These are phyloP conservation scores for Axis porcinus DNA, from an alignment of 2,113 vertebrate genomes.

Conservation along the genomic window DNA sequence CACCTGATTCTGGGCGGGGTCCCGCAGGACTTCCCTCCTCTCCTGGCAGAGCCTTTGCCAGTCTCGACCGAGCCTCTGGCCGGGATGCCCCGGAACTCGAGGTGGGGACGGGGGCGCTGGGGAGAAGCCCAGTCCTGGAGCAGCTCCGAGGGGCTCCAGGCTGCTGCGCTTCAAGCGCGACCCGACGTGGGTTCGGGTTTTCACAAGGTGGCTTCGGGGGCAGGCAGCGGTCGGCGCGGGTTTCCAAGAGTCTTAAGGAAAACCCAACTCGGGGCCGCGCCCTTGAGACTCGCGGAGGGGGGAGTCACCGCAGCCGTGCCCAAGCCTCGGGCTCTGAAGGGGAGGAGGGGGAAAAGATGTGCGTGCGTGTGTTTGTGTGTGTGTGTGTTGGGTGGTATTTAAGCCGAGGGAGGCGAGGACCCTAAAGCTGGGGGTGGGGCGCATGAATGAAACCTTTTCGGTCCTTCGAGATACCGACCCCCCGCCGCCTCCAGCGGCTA, in stretches of 20 bases:
- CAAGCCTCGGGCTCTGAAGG: background rate
- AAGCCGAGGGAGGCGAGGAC: background rate
- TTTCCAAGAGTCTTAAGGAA: background rate
- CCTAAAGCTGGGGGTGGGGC: background rate
- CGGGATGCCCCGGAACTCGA: background rate
- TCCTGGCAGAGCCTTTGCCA: background rate
- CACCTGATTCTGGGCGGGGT: background rate
- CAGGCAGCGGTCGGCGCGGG: background rate
- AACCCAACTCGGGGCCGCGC: background rate
- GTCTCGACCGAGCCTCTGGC: background rate
- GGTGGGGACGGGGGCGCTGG: background rate
- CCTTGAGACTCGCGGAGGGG: background rate
- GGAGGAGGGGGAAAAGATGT: background rate
- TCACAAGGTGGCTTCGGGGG: background rate
- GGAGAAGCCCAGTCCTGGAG: background rate
- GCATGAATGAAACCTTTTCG: background rate
- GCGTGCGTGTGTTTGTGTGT: background rate
- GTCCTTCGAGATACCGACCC: background rate
- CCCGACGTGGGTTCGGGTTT: background rate
- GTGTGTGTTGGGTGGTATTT: background rate
- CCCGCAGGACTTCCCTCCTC: background rate
- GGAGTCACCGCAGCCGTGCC: background rate
- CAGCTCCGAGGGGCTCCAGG: background rate
- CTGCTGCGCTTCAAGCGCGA: background rate
- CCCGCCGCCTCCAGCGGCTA: background rate